Evolutionary conservation across 2,888 invertebrate species (phyloP), one percentile per base, ranked within the genome.

Genomic region (Philereme transversata): DNA sequence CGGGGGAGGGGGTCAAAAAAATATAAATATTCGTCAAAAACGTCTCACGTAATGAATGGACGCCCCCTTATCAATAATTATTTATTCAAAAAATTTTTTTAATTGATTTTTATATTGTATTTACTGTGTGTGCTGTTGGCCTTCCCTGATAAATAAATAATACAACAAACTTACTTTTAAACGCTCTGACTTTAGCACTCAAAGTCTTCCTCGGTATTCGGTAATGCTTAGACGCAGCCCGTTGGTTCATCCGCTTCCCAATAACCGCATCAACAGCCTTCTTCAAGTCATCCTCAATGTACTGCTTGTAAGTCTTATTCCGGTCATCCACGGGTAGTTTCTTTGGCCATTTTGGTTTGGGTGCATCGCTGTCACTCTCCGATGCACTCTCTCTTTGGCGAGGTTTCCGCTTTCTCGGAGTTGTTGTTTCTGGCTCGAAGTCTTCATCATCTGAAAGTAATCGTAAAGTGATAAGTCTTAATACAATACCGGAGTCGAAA

Each of bases 201-300:
- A 87, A 59, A 0, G 86, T 85, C 63, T 83, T 85, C 52, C 70
- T 69, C 0, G 88, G 87, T 41, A 88, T 71, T 0, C 77, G 71
- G 58, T 71, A 86, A 0, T 41, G 55, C 3, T 54, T n/a, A 0
- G 82, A 59, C 0, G 87, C 87, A 5, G 77, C 70, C 0, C 38
- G 7, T 0, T 67, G 35, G 0, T 69, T 63, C 73, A 84, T 66
- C 0, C 60, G 54, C 0, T 75, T 65, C 0, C 45, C 65, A 1
- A 63, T 57, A 0, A 83, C 76, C 0, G 74, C 79, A 0, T 78
- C 73, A 0, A 84, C 5, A 3, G 83, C 78, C 1, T 70, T 61
- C 0, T 65, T 54, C 5, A 88, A 9, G 0, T 78, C 77, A 0
- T 72, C 65, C 0, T 70, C 67, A 0, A 81, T 69, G 62, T 87